phyloP scores from a whole-genome alignment of 2,888 invertebrate genomes.

The Macrophya annulata region DNA sequence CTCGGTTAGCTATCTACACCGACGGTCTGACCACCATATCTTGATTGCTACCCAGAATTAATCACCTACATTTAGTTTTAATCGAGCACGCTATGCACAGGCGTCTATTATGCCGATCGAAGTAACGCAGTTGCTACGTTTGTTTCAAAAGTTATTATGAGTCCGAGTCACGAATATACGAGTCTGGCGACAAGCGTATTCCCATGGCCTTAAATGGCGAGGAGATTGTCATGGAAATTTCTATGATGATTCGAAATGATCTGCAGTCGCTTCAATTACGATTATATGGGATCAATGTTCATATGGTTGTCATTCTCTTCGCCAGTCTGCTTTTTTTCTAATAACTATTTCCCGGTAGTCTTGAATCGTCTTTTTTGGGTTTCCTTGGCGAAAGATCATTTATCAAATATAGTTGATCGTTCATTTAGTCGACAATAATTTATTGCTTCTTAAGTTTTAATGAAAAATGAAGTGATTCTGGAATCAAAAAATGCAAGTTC shows the following conservation, averaged over 20 bases:
- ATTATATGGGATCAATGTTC: not conserved
- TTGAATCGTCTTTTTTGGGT: not conserved
- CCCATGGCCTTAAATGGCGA: slow-evolving; percentile 4
- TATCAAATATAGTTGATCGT: not conserved
- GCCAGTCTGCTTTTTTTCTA: not conserved
- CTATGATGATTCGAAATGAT: not conserved
- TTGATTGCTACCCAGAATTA: slow-evolving; percentile 11
- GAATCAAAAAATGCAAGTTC: not conserved
- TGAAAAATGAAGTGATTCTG: not conserved
- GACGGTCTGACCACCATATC: slow-evolving; percentile 30
- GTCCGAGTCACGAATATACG: not conserved
- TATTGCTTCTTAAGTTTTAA: not conserved
- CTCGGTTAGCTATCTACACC: not conserved
- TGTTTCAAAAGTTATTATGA: not conserved
- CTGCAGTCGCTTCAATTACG: not conserved
- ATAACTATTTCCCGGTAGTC: not conserved
- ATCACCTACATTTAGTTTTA: slow-evolving; percentile 5
- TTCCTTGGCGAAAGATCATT: not conserved
- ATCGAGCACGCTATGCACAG: slow-evolving; percentile 26
- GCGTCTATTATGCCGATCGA: not conserved
- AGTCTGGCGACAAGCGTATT: not conserved
- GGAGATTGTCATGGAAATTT: slow-evolving; percentile 5
- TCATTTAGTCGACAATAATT: too few species aligned
- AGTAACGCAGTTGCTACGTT: slow-evolving; percentile 19
- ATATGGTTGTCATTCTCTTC: not conserved